Base-by-base conservation (phyloP, 2,888 invertebrate species). In the Oxyscelio sp. region DNA sequence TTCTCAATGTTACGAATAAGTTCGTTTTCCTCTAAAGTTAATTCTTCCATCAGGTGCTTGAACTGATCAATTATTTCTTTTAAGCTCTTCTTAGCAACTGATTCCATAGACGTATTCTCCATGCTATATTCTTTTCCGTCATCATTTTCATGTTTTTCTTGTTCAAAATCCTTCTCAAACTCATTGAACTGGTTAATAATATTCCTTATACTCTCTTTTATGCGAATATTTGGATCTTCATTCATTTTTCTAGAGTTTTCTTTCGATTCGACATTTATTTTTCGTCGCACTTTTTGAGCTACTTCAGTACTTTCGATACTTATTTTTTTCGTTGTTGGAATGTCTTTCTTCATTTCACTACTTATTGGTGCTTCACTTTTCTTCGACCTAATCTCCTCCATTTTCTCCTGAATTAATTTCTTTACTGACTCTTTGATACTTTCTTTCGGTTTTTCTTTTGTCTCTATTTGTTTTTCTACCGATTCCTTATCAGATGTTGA, bases 341-440 rank as follows among this genome's bases (percentile, higher is more conserved):
- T 87, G 71, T 86, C 70, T 85, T 87, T 90, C 6, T 77, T 81
- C n/a, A 58, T 21, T 66, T 68, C 74, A n/a, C 80, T 79, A 45
- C 50, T 70, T 6, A 9, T 11, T 2, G 48, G 9, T 8, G 27
- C 8, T 0, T 80, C 80, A 8, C 38, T 80, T 58, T 73, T 79
- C 90, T 95, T 95, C 2, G 95, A 94, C 90, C 95, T 95, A 78
- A 95, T 95, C 75, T 95, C 95, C 86, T 95, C 95, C 88, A 95
- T 94, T 93, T 95, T 95, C 88, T 95, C 91, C 85, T 92, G 91
- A 52, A 93, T 93, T 13, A 93, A 85, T 86, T 92, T 92, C 71
- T 90, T 92, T 9, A 92, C 90, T 8, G 90, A 90, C 84, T 92
- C 90, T 83, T 92, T 93, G 59, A 91, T 79, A 59, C 86, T 89